Percentiles rank a stretch among this genome's conserved stretches.
These are phyloP conservation scores for Schizothorax lantsangensis DNA, from an alignment of 2,797 vertebrate genomes.

Conservation along the genomic window DNA sequence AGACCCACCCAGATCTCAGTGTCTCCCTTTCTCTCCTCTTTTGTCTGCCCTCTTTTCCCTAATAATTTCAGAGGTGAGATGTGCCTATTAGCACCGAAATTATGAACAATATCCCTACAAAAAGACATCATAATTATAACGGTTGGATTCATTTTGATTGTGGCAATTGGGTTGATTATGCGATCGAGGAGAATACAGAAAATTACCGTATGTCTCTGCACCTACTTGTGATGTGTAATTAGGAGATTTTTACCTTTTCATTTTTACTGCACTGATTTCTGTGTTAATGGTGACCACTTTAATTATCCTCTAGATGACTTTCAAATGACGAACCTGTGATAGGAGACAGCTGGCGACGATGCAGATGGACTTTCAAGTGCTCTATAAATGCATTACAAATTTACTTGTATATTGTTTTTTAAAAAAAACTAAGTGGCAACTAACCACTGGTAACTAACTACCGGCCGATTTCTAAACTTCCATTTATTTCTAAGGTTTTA, in stretches of 20 bases:
- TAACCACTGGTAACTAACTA: no score
- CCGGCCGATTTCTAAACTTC: no score
- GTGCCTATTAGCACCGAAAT: constrained; percentile 44
- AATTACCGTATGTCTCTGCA: constrained; percentile 32
- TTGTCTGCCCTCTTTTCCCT: not conserved
- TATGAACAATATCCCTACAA: constrained; percentile 41
- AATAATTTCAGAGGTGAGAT: constrained; percentile 41
- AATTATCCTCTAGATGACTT: constrained; percentile 59
- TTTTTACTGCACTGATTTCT: constrained; percentile 48
- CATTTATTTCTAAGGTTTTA: no score
- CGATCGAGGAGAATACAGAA: constrained; percentile 55
- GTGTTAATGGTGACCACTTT: constrained; percentile 38
- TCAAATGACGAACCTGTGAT: constrained; percentile 27
- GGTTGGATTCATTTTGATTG: constrained; percentile 55
- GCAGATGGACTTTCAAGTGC: not conserved
- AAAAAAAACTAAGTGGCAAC: no score
- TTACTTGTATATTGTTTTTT: not conserved
- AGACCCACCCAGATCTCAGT: not conserved
- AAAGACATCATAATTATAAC: constrained; percentile 56
- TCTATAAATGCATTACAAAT: not conserved
- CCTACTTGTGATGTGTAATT: constrained; percentile 51
- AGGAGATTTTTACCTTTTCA: constrained; percentile 60
- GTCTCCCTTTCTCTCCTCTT: not conserved
- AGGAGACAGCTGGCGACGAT: not conserved
- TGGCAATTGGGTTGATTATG: constrained; percentile 52